These are phyloP conservation scores for honey bee (Apis mellifera) DNA, from an alignment of 1,140 invertebrate species.

Conservation along the genomic window Amel_HAv3.1 CM009942.2:3841001-3841500, in stretches of 20 bases:
- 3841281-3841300: slow-evolving; percentile 79
- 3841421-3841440: slow-evolving; percentile 87
- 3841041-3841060: slow-evolving; percentile 94
- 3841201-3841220: slow-evolving; percentile 59
- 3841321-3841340: slow-evolving; percentile 86
- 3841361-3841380: slow-evolving; percentile 81
- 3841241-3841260: too few relatives aligned
- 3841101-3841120: slow-evolving; percentile 90
- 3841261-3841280: not conserved
- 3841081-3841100: slow-evolving; percentile 95
- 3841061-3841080: slow-evolving; percentile 94
- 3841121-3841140: slow-evolving; percentile 89
- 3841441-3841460: slow-evolving; percentile 87
- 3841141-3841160: slow-evolving; percentile 86
- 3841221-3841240: not conserved
- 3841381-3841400: slow-evolving; percentile 83
- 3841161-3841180: slow-evolving; percentile 83
- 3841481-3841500: slow-evolving; percentile 84
- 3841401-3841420: slow-evolving; percentile 87
- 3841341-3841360: slow-evolving; percentile 86
- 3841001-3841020: slow-evolving; percentile 80
- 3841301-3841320: slow-evolving; percentile 84
- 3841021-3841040: slow-evolving; percentile 94
- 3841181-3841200: slow-evolving; percentile 74
- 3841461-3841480: slow-evolving; percentile 87